phyloP scores from a whole-genome alignment of 1,140 invertebrate species.

The Zaprionus nigranus region DNA sequence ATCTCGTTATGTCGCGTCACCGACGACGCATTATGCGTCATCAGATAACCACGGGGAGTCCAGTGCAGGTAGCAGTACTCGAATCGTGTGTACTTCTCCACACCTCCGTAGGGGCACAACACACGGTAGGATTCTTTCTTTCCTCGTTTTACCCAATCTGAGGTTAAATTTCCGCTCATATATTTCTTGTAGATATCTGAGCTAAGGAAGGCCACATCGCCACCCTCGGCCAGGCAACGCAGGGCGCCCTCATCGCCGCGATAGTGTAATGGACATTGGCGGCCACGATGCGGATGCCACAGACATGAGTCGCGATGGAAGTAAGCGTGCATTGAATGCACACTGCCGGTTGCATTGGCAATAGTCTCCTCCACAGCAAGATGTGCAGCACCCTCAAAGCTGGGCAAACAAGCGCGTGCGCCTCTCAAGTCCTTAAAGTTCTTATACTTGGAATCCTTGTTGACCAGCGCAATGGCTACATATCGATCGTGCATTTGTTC shows the following conservation, averaged over 20 bases:
- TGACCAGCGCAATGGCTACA: slow-evolving; percentile 89
- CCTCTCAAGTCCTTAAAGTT: slow-evolving; percentile 88
- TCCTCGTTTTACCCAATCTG: slow-evolving; percentile 53
- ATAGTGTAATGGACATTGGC: slow-evolving; percentile 76
- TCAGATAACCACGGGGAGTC: slow-evolving; percentile 88
- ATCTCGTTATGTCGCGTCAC: slow-evolving; percentile 87
- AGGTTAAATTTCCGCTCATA: slow-evolving; percentile 84
- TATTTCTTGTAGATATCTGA: slow-evolving; percentile 88
- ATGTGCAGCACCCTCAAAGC: slow-evolving; percentile 88
- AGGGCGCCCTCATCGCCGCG: slow-evolving; percentile 88
- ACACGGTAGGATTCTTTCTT: slow-evolving; percentile 75
- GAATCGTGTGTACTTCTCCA: slow-evolving; percentile 66
- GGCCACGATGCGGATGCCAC: slow-evolving; percentile 83
- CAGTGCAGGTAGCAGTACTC: slow-evolving; percentile 89
- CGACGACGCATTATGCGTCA: slow-evolving; percentile 86
- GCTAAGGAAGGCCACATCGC: slow-evolving; percentile 94
- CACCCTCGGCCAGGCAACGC: slow-evolving; percentile 90
- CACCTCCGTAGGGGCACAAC: slow-evolving; percentile 86
- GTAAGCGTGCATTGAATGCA: slow-evolving; percentile 77
- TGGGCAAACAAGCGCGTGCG: slow-evolving; percentile 89
- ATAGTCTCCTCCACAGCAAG: slow-evolving; percentile 87
- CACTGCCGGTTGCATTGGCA: slow-evolving; percentile 84
- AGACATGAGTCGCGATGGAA: slow-evolving; percentile 89
- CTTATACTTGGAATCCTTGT: slow-evolving; percentile 86
- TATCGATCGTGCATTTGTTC: slow-evolving; percentile 87